Evolutionary conservation across 2,113 vertebrate genomes (phyloP).

Genomic region (Bathybates hornii): DNA sequence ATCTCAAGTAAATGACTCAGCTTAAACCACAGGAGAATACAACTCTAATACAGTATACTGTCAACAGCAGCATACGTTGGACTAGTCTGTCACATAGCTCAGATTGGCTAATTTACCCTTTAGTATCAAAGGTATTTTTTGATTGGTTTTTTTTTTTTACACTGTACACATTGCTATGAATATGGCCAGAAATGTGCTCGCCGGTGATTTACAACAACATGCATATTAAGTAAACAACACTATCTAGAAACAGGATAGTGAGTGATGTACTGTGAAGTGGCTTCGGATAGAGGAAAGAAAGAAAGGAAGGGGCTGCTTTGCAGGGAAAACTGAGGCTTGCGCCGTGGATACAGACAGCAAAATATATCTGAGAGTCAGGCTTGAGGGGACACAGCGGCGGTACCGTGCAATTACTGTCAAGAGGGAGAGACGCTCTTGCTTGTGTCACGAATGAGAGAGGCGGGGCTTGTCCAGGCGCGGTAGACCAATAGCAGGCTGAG

Average conservation of each 20-base stretch:
- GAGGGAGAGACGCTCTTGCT: slow-evolving; percentile 75
- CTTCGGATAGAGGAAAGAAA: background rate
- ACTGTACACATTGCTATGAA: slow-evolving; percentile 39
- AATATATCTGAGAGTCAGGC: slow-evolving; percentile 39
- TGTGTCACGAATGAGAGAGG: slow-evolving; percentile 64
- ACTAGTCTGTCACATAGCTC: background rate
- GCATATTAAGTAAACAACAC: slow-evolving; percentile 58
- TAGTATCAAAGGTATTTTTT: background rate
- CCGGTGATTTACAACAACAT: slow-evolving; percentile 52
- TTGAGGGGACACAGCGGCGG: background rate
- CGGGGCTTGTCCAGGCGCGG: slow-evolving; percentile 78
- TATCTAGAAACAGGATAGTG: slow-evolving; percentile 32
- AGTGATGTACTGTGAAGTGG: slow-evolving; percentile 6
- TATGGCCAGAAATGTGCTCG: slow-evolving; percentile 43
- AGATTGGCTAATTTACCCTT: background rate
- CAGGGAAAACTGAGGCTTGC: background rate
- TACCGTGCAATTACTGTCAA: slow-evolving; percentile 65
- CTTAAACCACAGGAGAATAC: slow-evolving; percentile 10
- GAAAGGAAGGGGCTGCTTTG: background rate
- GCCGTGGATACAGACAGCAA: slow-evolving; percentile 8
- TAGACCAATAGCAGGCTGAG: slow-evolving; percentile 76
- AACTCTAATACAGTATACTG: background rate
- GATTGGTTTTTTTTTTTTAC: background rate
- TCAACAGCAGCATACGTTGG: background rate
- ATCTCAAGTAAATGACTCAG: slow-evolving; percentile 36